These are phyloP conservation scores for Pollimyrus isidori DNA, from an alignment of 2,113 vertebrate genomes.

Conservation along the genomic window DNA sequence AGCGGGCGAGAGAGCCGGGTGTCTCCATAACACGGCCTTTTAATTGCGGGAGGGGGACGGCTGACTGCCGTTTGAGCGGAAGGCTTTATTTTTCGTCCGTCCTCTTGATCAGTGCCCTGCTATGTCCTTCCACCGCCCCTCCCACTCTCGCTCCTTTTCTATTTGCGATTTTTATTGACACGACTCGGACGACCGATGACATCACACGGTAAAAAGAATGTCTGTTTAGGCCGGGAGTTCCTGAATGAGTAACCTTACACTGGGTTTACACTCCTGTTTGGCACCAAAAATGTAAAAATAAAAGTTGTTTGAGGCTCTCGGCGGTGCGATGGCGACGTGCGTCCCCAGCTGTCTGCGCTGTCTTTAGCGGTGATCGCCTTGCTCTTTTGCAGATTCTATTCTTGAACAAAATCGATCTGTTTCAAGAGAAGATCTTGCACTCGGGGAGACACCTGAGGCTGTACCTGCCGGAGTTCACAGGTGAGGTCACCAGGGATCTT, in stretches of 20 bases:
- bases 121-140: not conserved
- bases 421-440: conserved; percentile 68
- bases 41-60: not conserved
- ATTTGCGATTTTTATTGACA: not conserved
- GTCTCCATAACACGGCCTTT: not conserved
- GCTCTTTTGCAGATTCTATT: conserved; percentile 61
- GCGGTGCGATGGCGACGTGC: not conserved
- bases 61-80: not conserved
- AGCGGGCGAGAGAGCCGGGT: not conserved
- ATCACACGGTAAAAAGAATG: not conserved
- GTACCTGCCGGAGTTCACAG: conserved; percentile 60
- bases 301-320: not conserved
- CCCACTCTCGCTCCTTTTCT: not conserved
- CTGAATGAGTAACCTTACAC: not conserved
- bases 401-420: conserved; percentile 71
- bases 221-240: not conserved
- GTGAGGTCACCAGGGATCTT: conserved; percentile 34
- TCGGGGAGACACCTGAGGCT: conserved; percentile 58
- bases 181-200: not conserved
- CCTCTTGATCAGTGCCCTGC: not conserved
- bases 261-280: not conserved
- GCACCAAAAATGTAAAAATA: not conserved
- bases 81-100: not conserved
- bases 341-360: not conserved
- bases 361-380: not conserved